Base-by-base conservation (phyloP, 2,113 vertebrate species). In the Alectura lathami region DNA sequence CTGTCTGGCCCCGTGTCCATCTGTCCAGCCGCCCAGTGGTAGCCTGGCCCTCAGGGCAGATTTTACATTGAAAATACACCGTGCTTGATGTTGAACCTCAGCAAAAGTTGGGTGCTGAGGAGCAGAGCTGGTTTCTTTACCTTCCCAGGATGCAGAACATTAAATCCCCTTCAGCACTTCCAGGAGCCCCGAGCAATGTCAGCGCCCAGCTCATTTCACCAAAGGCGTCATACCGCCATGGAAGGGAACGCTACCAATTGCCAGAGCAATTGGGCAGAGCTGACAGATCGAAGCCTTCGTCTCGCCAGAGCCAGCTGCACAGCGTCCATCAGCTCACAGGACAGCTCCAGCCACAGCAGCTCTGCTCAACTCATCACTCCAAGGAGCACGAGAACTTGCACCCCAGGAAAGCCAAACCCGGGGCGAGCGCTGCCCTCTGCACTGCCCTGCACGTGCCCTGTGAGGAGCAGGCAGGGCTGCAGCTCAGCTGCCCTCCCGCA, bases 371-470 rank as follows among this genome's bases (percentile, higher is more conserved):
- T 29, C 22, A 59, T 12, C 22, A 21, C 57, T 23, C 57, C 13
- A 23, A 22, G 21, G 22, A 59, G n/a, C n/a, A 24, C 22, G 8
- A 32, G 56, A 59, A 32, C 56, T 54, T 5, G 6, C 5, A 16
- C 27, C 17, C 14, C 51, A 54, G 51, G 9, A 54, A 45, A 54
- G 51, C 15, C 50, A 15, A 3, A 40, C 30, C 22, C 8, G 1
- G 5, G 1, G 11, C 0, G 3, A 29, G 7, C 1, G 4, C 22
- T 3, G 1, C 22, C 32, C 42, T 7, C 21, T 3, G 3, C 1
- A 0, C 50, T 38, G 29, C 11, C 60, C n/a, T 1, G 6, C 22
- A 3, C 15, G 10, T 4, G 11, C 48, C 47, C 29, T 13, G 12
- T 9, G 3, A 13, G 24, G 6, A 3, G 48, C 62, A 5, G 42